These are phyloP conservation scores for Rhabdophis nuchalis DNA, from an alignment of 2,797 vertebrate genomes.

Conservation along the genomic window DNA sequence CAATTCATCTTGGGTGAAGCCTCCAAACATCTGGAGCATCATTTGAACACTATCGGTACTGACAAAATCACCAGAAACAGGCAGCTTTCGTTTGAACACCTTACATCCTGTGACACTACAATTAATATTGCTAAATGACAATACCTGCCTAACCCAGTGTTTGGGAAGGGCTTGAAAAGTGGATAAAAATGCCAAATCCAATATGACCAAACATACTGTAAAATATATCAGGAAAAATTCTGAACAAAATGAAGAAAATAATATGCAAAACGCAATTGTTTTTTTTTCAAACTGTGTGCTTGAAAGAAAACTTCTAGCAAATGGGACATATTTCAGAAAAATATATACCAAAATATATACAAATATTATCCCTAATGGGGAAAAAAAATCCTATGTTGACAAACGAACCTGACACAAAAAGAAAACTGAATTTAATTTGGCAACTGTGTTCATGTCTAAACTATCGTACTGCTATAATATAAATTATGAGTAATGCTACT, in stretches of 20 bases:
- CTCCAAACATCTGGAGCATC: not conserved
- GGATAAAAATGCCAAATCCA: not conserved
- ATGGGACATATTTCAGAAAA: not conserved
- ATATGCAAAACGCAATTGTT: not conserved
- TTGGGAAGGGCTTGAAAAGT: not conserved
- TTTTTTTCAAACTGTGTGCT: not conserved
- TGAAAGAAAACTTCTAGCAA: not conserved
- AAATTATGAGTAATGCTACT: not conserved
- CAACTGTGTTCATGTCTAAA: not conserved
- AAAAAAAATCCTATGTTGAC: not conserved
- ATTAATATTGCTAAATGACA: not conserved
- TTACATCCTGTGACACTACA: not conserved
- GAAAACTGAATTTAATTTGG: not conserved
- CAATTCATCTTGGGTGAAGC: not conserved
- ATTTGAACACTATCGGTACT: not conserved
- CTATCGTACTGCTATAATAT: not conserved
- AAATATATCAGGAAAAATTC: not conserved
- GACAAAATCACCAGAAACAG: not conserved
- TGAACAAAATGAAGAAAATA: not conserved
- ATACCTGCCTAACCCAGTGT: not conserved
- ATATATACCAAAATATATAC: not conserved
- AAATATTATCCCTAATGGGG: not conserved
- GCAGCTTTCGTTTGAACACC: not conserved
- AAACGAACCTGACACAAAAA: not conserved
- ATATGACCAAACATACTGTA: not conserved